phyloP scores from a whole-genome alignment of 2,113 vertebrate species.

The Phrynosoma blainvillii region DNA sequence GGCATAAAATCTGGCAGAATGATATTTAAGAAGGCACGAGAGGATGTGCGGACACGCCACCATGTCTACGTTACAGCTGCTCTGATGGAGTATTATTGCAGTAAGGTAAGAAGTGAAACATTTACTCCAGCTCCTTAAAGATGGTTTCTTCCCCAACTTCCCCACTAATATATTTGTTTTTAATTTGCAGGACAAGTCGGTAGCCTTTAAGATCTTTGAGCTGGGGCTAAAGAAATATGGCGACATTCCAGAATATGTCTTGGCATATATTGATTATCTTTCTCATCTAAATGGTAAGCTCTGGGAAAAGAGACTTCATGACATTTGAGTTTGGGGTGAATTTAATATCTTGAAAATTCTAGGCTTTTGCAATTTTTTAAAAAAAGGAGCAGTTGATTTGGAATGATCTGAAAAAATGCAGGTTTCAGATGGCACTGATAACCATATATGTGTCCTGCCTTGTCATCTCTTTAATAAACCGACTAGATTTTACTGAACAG shows the following conservation, averaged over 20 bases:
- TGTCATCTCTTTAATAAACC: neutral
- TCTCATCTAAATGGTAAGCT: constrained; percentile 97
- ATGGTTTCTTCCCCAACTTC: neutral
- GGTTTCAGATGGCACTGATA: neutral
- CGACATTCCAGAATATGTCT: constrained; percentile 98
- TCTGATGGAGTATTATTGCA: constrained; percentile 99
- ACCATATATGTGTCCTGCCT: neutral
- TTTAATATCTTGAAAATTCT: too few species aligned
- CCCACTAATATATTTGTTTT: neutral
- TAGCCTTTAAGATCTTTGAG: constrained; percentile 99
- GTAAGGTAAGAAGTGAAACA: constrained; percentile 83
- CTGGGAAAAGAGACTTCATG: constrained; percentile 27
- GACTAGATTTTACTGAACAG: neutral
- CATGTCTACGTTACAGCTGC: constrained; percentile 98
- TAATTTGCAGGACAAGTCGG: constrained; percentile 92
- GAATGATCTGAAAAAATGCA: neutral
- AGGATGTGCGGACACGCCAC: constrained; percentile 93
- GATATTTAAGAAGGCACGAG: constrained; percentile 99
- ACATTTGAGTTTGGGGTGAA: constrained; percentile 23
- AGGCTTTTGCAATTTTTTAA: too few species aligned
- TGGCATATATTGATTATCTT: constrained; percentile 98
- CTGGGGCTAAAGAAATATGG: constrained; percentile 98
- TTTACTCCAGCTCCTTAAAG: neutral
- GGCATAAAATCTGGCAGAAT: constrained; percentile 96
- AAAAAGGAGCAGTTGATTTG: neutral